Evolutionary conservation across 2,797 vertebrate species (phyloP), one percentile per base, ranked within the genome.

Genomic region (Chloroceryle inda): DNA sequence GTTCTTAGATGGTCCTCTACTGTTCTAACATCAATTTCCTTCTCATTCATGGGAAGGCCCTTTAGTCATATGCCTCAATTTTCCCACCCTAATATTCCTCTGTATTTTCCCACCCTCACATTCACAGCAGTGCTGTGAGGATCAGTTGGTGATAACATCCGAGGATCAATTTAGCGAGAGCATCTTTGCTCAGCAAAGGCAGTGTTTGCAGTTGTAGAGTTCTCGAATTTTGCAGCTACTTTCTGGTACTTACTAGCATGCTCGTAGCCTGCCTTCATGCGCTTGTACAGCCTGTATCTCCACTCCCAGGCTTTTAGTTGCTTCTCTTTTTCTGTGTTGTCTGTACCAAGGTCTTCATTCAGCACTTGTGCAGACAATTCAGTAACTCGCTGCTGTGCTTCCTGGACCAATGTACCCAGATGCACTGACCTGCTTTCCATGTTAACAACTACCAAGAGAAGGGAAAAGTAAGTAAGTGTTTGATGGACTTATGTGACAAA

Each of bases 221-320:
- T 67, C 13, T 55, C n/a, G 37, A 44, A 45, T 38, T 56, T 29
- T 27, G 13, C 58, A 62, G 8, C 27, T 19, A 3, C 14, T 75
- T 58, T 31, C 44, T 74, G 24, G 40, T 96, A 98, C 99, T 99
- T 96, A 99, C 99, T 97, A 92, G 99, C 98, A 1, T 99, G 99
- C 89, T 99, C 99, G 49, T 99, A 99, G 92, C 99, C 99, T 0
- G 98, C 98, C 93, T 97, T 99, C 99, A 99, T 99, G 94, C 99
- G 99, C 83, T 98, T 98, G 98, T 99, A 99, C 15, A 99, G 98
- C 86, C 98, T 98, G 93, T 98, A 98, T 96, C 99, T 98, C 99
- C 99, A 99, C 96, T 99, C 98, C 99, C 99, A 99, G 53, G 98
- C 98, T 81, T 98, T 98, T 50, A 99, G 98, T 84, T 98, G 98